Evolutionary conservation across 2,888 invertebrate genomes (phyloP).

Genomic region (Cordilura impudica): DNA sequence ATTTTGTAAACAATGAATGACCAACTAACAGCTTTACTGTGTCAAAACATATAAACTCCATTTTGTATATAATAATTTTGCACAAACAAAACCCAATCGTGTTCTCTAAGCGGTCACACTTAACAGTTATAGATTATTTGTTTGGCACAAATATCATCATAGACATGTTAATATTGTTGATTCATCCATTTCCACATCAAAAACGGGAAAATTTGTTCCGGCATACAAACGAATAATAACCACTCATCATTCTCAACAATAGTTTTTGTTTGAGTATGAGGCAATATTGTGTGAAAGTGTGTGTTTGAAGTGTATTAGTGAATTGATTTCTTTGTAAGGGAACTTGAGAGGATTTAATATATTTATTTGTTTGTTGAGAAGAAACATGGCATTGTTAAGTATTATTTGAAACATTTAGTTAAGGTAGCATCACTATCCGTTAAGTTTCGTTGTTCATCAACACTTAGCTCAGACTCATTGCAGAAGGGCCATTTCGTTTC

Average conservation of each 20-base stretch:
- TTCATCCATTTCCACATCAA: background rate
- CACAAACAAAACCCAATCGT: background rate
- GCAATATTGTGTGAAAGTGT: background rate
- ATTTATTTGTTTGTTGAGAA: background rate
- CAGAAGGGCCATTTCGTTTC: too few relatives aligned
- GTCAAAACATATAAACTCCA: slow-evolving; percentile 7
- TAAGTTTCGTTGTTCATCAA: background rate
- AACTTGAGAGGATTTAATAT: background rate
- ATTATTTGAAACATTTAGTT: too few relatives aligned
- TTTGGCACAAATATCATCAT: background rate
- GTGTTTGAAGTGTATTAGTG: background rate
- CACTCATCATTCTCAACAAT: background rate
- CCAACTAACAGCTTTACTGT: slow-evolving; percentile 3
- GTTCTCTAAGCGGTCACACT: background rate
- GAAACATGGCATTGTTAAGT: background rate
- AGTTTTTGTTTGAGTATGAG: background rate
- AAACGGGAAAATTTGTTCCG: background rate
- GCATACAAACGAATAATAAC: background rate
- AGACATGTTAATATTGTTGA: too few relatives aligned
- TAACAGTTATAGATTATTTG: background rate
- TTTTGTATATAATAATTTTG: background rate
- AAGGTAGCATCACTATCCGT: background rate
- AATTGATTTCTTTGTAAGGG: too few relatives aligned
- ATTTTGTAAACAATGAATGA: slow-evolving; percentile 25
- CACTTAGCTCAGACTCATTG: background rate